Percentiles rank a stretch among this genome's conserved stretches.
phyloP scores from a whole-genome alignment of 2,888 invertebrate species.

The Bursaphelenchus okinawaensis region DNA sequence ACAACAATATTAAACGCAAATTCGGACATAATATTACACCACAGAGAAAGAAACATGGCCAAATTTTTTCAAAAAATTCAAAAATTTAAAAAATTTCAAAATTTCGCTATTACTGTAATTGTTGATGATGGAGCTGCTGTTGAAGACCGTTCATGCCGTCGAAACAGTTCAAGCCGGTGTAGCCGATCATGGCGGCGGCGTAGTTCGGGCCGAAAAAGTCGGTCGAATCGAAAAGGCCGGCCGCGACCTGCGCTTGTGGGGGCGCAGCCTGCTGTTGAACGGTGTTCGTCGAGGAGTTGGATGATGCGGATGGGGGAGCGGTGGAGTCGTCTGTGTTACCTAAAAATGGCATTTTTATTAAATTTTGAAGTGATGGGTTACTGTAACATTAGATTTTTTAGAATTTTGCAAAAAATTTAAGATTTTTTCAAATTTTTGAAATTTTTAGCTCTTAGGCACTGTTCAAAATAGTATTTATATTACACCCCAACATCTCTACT shows the following conservation, averaged over 20 bases:
- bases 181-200: not conserved
- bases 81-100: not conserved
- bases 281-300: not conserved
- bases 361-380: not conserved
- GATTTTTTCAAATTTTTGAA: too few relatives aligned
- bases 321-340: not conserved
- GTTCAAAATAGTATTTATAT: too few relatives aligned
- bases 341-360: not conserved
- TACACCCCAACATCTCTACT: too few relatives aligned
- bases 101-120: not conserved
- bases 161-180: not conserved
- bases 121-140: not conserved
- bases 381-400: not conserved
- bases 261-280: not conserved
- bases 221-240: not conserved
- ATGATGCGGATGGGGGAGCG: not conserved
- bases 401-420: not conserved
- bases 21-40: too few relatives aligned
- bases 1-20: too few relatives aligned
- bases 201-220: not conserved
- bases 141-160: slow-evolving; percentile 3
- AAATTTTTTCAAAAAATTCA: not conserved
- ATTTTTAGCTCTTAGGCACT: too few relatives aligned
- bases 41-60: not conserved
- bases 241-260: not conserved